These are phyloP conservation scores for Pachyramphus minor DNA, from an alignment of 2,113 vertebrate genomes.

Conservation along the genomic window DNA sequence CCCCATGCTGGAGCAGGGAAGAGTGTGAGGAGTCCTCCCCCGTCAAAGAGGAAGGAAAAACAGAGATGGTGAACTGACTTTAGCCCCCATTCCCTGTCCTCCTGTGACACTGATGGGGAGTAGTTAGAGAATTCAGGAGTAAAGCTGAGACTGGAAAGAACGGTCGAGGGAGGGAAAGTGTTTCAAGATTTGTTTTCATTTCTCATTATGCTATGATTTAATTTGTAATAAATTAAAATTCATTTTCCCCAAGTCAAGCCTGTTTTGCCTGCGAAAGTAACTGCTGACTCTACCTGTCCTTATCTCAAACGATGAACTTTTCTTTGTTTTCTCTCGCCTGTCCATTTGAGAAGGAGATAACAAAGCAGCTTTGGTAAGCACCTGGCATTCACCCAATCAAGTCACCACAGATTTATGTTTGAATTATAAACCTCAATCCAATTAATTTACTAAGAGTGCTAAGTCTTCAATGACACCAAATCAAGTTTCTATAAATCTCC, in stretches of 20 bases:
- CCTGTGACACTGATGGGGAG: not conserved
- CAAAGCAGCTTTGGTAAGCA: not conserved
- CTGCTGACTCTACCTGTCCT: not conserved
- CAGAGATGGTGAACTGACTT: not conserved
- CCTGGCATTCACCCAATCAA: not conserved
- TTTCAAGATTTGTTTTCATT: not conserved
- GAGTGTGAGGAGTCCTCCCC: not conserved
- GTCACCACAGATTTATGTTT: not conserved
- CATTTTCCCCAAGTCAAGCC: not conserved
- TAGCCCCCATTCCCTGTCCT: not conserved
- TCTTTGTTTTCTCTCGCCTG: not conserved
- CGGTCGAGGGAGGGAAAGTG: not conserved
- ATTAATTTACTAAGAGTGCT: not conserved
- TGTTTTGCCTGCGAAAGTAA: not conserved
- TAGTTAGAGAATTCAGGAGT: not conserved
- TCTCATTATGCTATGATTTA: not conserved
- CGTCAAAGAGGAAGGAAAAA: not conserved
- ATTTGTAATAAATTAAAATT: not conserved
- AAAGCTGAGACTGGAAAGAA: not conserved
- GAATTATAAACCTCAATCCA: not conserved
- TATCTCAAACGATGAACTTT: not conserved
- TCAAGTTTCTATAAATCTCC: not conserved
- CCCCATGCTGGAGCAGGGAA: not conserved
- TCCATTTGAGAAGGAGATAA: not conserved
- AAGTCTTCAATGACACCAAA: not conserved